A percentile compares a stretch with the other conserved stretches of the same genome.
Evolutionary conservation across 1,140 invertebrate species (phyloP).

Genomic region (Pentalonia nigronervosa): DNA sequence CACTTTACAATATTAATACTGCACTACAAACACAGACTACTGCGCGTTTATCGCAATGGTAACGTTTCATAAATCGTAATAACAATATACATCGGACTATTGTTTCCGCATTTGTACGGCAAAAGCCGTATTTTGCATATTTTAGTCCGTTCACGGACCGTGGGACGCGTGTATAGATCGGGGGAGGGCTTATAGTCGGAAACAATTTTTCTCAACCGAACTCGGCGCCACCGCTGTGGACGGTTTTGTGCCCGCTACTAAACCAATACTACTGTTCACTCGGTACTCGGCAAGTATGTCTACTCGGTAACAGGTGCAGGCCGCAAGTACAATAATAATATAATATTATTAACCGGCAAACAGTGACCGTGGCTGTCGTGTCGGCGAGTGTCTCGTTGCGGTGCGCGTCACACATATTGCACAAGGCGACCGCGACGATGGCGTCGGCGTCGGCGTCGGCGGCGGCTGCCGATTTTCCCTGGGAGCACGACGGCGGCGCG

Average conservation of each 20-base stretch:
- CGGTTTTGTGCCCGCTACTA: not conserved
- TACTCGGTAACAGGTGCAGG: too few species aligned
- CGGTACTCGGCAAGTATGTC: too few species aligned
- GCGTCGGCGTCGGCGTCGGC: not conserved
- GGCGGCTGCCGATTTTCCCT: constrained; percentile 41
- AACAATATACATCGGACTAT: too few species aligned
- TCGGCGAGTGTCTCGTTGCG: not conserved
- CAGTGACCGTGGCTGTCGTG: not conserved
- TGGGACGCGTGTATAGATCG: too few species aligned
- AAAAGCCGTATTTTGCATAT: too few species aligned
- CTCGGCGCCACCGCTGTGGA: too few species aligned
- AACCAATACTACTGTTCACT: too few species aligned
- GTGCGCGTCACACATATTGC: not conserved
- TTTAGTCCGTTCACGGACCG: too few species aligned
- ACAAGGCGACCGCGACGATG: not conserved
- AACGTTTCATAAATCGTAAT: not conserved
- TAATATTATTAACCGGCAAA: not conserved
- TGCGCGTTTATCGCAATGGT: not conserved
- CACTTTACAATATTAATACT: too few species aligned
- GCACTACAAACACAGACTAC: not conserved
- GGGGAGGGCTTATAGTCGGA: too few species aligned
- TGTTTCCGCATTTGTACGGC: too few species aligned
- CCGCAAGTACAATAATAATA: not conserved
- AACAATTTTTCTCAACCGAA: too few species aligned
- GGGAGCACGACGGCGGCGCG: constrained; percentile 17